A percentile compares a stretch with the other conserved stretches of the same genome.
Conservation (phyloP, 2,888 invertebrate species). For the Plagiodera versicolora region DNA sequence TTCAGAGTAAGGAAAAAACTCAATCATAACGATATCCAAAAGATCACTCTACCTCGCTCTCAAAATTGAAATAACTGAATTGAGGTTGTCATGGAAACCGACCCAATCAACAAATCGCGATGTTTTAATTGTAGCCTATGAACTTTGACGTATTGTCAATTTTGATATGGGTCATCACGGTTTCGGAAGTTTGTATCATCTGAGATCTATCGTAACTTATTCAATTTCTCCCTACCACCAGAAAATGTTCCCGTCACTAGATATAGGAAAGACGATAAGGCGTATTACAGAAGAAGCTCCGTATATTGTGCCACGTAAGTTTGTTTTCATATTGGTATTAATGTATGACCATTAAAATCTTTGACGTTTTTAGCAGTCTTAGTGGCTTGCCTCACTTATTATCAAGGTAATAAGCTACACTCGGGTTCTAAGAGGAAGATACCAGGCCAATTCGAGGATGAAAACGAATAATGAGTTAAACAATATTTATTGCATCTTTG, state of each 20-base stretch:
- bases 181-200: slow-evolving; percentile 15
- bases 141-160: not conserved
- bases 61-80: too few relatives aligned
- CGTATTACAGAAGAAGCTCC: slow-evolving; percentile 15
- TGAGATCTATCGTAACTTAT: slow-evolving; percentile 22
- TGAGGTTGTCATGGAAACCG: too few relatives aligned
- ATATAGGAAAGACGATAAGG: slow-evolving; percentile 8
- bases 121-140: too few relatives aligned
- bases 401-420: slow-evolving; percentile 8
- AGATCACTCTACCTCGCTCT: too few relatives aligned
- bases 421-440: slow-evolving; percentile 9
- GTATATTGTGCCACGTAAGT: slow-evolving; percentile 27
- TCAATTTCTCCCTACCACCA: slow-evolving; percentile 24
- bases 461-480: slow-evolving; percentile 8
- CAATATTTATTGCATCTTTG: too few relatives aligned
- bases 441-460: slow-evolving; percentile 22
- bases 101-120: too few relatives aligned
- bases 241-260: slow-evolving; percentile 11
- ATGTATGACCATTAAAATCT: too few relatives aligned
- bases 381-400: slow-evolving; percentile 4
- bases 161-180: slow-evolving; percentile 7
- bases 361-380: slow-evolving; percentile 12
- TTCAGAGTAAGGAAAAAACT: too few relatives aligned
- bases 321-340: not conserved
- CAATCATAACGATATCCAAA: too few relatives aligned